Evolutionary conservation across 2,888 invertebrate genomes (phyloP).

Genomic region (Hydroisotoma schaefferi): DNA sequence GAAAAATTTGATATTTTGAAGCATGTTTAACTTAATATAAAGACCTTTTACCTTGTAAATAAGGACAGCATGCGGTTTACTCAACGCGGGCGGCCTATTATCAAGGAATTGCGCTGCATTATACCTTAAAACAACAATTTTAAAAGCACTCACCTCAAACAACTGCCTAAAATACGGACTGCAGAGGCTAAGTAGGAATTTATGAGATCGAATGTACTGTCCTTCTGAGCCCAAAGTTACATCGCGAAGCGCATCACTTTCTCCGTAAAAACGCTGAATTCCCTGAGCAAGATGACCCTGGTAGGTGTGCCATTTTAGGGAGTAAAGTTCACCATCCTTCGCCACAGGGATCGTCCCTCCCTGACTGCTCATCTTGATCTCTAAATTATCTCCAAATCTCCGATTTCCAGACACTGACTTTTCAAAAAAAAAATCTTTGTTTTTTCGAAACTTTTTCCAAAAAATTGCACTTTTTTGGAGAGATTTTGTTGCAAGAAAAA

Average conservation of each 20-base stretch:
- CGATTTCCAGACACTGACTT: too few relatives aligned
- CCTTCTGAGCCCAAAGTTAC: constrained; percentile 43
- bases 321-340: constrained; percentile 22
- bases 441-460: too few relatives aligned
- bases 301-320: constrained; percentile 44
- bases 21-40: too few relatives aligned
- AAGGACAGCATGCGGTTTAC: not conserved
- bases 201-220: constrained; percentile 39
- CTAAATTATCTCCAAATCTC: too few relatives aligned
- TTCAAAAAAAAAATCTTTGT: too few relatives aligned
- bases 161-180: constrained; percentile 45
- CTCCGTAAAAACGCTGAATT: constrained; percentile 18
- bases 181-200: constrained; percentile 33
- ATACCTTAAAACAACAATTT: not conserved
- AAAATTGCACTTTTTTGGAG: too few relatives aligned
- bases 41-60: too few relatives aligned
- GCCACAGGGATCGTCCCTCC: not conserved
- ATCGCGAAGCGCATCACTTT: constrained; percentile 29
- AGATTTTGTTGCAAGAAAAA: too few relatives aligned
- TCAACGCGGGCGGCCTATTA: not conserved
- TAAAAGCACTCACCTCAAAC: constrained; percentile 36
- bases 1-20: too few relatives aligned
- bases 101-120: not conserved
- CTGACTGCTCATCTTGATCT: too few relatives aligned
- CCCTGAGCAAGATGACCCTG: constrained; percentile 30